These are phyloP conservation scores for Dysmachus trigonus DNA, from an alignment of 2,888 invertebrate species.

Conservation along the genomic window DNA sequence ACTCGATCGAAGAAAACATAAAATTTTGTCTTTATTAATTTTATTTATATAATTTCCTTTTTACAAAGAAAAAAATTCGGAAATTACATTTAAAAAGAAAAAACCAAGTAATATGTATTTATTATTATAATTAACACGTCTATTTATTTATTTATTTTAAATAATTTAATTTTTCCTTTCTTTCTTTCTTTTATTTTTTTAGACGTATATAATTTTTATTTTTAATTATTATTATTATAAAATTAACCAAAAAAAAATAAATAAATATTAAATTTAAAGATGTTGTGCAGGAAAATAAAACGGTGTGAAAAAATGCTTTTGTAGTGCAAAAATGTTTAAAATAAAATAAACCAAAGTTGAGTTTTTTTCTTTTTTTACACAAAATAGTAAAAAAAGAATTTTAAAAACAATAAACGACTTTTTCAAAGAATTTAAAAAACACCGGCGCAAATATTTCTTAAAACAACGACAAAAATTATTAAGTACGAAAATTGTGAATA, in stretches of 20 bases:
- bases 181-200: too few species aligned
- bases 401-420: background rate
- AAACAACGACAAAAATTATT: background rate
- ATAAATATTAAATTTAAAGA: background rate
- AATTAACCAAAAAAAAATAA: background rate
- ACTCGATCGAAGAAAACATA: too few species aligned
- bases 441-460: background rate
- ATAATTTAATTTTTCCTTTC: too few species aligned
- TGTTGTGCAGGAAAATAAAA: constrained; percentile 14
- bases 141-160: background rate
- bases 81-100: background rate
- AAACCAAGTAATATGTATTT: background rate
- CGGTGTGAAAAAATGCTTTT: background rate
- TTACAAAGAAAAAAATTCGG: background rate
- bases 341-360: constrained; percentile 11
- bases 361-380: constrained; percentile 1
- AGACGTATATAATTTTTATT: too few species aligned
- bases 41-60: background rate
- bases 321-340: background rate
- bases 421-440: background rate
- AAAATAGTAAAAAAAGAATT: background rate
- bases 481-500: background rate
- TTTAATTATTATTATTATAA: too few species aligned
- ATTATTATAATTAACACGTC: background rate
- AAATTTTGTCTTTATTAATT: background rate